Base-by-base conservation (phyloP, 2,113 vertebrate genomes). In the Onychostruthus taczanowskii region DNA sequence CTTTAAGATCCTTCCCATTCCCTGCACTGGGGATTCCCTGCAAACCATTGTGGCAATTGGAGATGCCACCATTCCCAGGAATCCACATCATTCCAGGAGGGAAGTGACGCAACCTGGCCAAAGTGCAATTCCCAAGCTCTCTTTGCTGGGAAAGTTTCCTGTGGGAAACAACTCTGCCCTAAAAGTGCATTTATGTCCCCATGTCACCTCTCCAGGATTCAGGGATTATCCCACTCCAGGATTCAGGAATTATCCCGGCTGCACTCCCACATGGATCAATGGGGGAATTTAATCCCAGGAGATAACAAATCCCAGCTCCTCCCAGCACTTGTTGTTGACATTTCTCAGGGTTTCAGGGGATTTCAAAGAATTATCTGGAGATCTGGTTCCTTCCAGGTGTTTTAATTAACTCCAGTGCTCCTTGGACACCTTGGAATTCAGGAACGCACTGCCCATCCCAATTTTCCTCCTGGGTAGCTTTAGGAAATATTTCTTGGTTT, bases 171-270 rank as follows among this genome's bases (percentile, higher is more conserved):
- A 98, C 98, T 98, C 93, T 92, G 84, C 93, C 26, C 95, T 69
- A 56, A 92, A 97, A 98, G 95, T 92, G 93, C 96, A 95, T 96
- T 96, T 96, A 97, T 82, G 95, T 96, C 96, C 96, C 77, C 41
- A 74, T 97, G 98, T 98, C 96, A 95, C 35, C 0, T 0, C 19
- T 33, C 14, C 0, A 7, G 22, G 46, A 50, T 50, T 62, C 35
- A 28, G 46, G 46, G 13, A 49, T 61, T 20, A 26, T 49, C 56
- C 16, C 1, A 0, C 93, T 96, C 97, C 96, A 94, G 95, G 97
- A 97, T 98, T 98, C 97, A 97, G 97, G 96, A 97, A 98, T 98
- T 98, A 98, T 97, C 95, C 97, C 73, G 87, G 94, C 92, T 59
- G 96, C 98, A 94, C 97, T 77, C 83, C 33, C 17, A 50, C 76